phyloP scores from a whole-genome alignment of 1,140 invertebrate species.

The Bombus fervidus region DNA sequence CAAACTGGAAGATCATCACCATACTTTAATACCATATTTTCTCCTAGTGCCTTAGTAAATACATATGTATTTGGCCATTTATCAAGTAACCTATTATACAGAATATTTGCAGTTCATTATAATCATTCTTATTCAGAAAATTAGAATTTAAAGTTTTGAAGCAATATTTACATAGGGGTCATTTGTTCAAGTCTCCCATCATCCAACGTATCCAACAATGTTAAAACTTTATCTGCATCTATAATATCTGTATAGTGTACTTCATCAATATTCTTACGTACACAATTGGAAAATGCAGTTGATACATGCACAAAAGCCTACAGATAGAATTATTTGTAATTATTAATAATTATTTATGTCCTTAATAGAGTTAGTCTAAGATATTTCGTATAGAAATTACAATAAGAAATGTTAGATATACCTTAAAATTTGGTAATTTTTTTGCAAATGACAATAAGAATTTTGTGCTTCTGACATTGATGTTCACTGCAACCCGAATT shows the following conservation, averaged over 20 bases:
- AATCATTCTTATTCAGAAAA: neutral
- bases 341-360: conserved; percentile 46
- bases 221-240: conserved; percentile 79
- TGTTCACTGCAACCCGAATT: conserved; percentile 85
- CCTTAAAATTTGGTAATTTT: conserved; percentile 87
- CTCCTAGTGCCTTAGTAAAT: conserved; percentile 92
- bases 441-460: conserved; percentile 84
- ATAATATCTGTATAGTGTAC: conserved; percentile 82
- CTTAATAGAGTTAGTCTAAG: neutral
- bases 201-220: conserved; percentile 76
- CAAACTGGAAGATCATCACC: conserved; percentile 87
- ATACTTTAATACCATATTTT: conserved; percentile 87
- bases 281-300: conserved; percentile 88
- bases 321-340: neutral
- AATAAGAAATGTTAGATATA: conserved; percentile 65
- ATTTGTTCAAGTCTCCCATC: conserved; percentile 76
- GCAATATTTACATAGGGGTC: conserved; percentile 77
- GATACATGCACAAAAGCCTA: conserved; percentile 83
- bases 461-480: conserved; percentile 86
- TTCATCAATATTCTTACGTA: conserved; percentile 84
- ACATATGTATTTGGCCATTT: conserved; percentile 94
- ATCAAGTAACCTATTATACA: conserved; percentile 84
- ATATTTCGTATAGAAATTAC: neutral
- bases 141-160: neutral
- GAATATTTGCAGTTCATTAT: neutral